Conservation (phyloP, 2,888 invertebrate species). For the Troides helena region DNA sequence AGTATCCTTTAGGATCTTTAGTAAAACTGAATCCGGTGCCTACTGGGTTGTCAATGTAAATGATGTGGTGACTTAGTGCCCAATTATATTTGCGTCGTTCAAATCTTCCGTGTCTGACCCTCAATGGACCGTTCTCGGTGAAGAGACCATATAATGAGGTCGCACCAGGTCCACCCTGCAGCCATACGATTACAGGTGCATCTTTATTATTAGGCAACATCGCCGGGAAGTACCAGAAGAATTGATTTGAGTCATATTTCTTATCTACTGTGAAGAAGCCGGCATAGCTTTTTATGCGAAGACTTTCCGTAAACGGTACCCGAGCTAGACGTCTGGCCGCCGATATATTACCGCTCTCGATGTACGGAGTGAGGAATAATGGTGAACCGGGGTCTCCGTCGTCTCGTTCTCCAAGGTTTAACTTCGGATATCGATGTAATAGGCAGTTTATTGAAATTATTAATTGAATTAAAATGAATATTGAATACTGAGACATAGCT, state of each 20-base stretch:
- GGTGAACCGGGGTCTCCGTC: slow-evolving; percentile 78
- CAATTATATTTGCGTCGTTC: slow-evolving; percentile 87
- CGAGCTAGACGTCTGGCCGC: slow-evolving; percentile 80
- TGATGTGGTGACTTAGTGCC: slow-evolving; percentile 87
- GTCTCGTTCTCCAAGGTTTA: slow-evolving; percentile 53
- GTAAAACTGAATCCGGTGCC: slow-evolving; percentile 96
- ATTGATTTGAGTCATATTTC: slow-evolving; percentile 88
- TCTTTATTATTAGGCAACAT: slow-evolving; percentile 71
- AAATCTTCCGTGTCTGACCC: slow-evolving; percentile 60
- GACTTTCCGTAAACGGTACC: slow-evolving; percentile 81
- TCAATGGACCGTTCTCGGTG: slow-evolving; percentile 89
- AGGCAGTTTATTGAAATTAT: slow-evolving; percentile 47
- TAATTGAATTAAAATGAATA: slow-evolving; percentile 45
- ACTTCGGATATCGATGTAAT: slow-evolving; percentile 59
- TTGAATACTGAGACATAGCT: slow-evolving; percentile 48
- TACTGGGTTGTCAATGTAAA: slow-evolving; percentile 96
- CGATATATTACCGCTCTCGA: slow-evolving; percentile 85
- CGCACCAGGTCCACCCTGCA: slow-evolving; percentile 93
- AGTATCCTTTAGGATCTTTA: slow-evolving; percentile 86
- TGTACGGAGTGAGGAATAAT: slow-evolving; percentile 86
- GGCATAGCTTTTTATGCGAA: slow-evolving; percentile 84
- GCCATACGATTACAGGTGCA: slow-evolving; percentile 89
- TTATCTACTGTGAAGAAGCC: slow-evolving; percentile 92
- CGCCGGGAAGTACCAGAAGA: slow-evolving; percentile 96
- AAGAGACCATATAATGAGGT: slow-evolving; percentile 90